phyloP scores from a whole-genome alignment of 2,888 invertebrate species.

The Syrphus vitripennis region DNA sequence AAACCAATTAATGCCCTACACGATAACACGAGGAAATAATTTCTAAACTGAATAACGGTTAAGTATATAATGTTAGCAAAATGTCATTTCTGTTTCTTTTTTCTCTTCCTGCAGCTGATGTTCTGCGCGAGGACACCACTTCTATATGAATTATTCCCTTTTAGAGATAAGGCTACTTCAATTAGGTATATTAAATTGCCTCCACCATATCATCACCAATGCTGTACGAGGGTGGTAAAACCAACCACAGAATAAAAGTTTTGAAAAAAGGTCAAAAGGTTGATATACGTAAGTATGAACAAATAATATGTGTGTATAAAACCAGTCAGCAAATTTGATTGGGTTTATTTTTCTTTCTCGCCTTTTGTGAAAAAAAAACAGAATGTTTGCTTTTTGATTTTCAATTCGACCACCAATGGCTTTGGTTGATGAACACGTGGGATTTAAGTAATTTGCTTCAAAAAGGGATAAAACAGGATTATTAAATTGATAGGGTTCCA shows the following conservation, averaged over 20 bases:
- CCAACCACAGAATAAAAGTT: neutral
- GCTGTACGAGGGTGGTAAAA: neutral
- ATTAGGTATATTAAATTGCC: constrained; percentile 26
- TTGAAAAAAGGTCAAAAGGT: neutral
- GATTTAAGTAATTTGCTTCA: constrained; percentile 26
- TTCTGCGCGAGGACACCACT: neutral
- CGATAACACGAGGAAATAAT: neutral
- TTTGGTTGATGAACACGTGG: neutral
- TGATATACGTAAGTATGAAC: neutral
- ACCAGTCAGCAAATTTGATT: constrained; percentile 30
- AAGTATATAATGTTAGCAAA: neutral
- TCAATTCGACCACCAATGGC: constrained; percentile 2
- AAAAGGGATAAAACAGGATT: constrained; percentile 6
- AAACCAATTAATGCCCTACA: constrained; percentile 27
- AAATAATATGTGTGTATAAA: no score
- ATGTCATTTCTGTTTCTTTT: neutral
- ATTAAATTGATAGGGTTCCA: constrained; percentile 17
- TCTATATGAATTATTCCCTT: neutral
- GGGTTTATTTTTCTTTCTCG: neutral
- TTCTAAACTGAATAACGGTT: neutral
- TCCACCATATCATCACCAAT: neutral
- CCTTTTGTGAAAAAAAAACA: neutral
- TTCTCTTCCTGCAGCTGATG: neutral
- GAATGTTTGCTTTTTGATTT: constrained; percentile 19
- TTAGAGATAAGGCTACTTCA: neutral